Evolutionary conservation across 2,113 vertebrate species (phyloP), one percentile per base, ranked within the genome.

Genomic region (Cebidichthys violaceus): DNA sequence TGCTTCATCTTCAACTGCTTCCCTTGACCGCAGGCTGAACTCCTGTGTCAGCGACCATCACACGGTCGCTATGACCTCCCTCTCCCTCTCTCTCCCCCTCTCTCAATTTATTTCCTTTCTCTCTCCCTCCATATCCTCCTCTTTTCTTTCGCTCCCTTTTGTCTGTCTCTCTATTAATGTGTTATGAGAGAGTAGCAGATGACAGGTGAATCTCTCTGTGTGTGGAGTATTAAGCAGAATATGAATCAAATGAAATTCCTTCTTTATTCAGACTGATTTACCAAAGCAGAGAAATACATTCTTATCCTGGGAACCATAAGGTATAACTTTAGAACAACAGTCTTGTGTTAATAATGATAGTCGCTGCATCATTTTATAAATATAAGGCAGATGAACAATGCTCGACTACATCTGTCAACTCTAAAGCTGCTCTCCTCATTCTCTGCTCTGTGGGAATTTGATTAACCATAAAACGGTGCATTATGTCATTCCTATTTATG

Each of bases 11-110:
- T 95, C 94, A 95, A 96, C 94, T 90, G 93, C 90, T 93, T 95
- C 95, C 96, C 94, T 96, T 96, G 96, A 97, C 95, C 95, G 94
- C 85, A 83, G 86, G 81, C 91, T 95, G 95, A 96, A 95, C 95
- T 89, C 91, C 89, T 39, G 84, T 94, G 94, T 95, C 94, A 94
- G 93, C 93, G 89, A 92, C 93, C 92, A 92, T 94, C 94, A 94
- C 94, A 94, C 92, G 81, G 92, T 90, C 86, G 79, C 85, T 66
- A 17, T 93, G 93, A 94, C 92, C 89, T 92, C 92, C 86, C 86
- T 93, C 91, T 89, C 85, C 84, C 88, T 73, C 78, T 61, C 75
- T 77, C 83, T 87, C 68, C 77, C 76, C 79, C 62, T 67, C 82
- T 77, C 88, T 90, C 88, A 84, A 84, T 89, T 89, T 90, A 86